Base-by-base conservation (phyloP, 2,113 vertebrate species). In the Neolamprologus brichardi region DNA sequence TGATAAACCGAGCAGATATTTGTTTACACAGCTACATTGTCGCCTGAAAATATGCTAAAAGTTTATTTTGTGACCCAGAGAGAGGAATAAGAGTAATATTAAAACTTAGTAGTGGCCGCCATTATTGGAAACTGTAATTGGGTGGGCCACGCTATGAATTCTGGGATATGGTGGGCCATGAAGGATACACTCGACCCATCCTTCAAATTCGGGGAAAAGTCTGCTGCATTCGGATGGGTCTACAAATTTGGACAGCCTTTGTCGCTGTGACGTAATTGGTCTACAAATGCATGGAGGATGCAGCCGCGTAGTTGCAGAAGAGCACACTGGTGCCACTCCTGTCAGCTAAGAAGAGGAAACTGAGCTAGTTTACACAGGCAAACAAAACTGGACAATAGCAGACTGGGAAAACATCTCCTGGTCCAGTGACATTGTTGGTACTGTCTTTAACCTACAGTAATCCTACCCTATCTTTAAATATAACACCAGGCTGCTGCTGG, bases 161-260 rank as follows among this genome's bases (percentile, higher is more conserved):
- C 52, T 54, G 11, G 52, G 20, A 54, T 13, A 23, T 23, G 52
- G 11, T 54, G 0, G 20, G 53, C 53, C 20, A 54, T 0, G 4
- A 54, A 54, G 20, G 20, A 54, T 0, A 54, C 20, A 54, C 20
- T 1, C 4, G 11, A 54, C 20, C 53, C 53, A 54, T 54, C 53
- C 11, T 54, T 54, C 53, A 54, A 23, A 25, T 54, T 54, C 2
- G 4, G 53, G 20, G 20, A 54, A 56, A 56, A 8, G 23, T 15
- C 23, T 0, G 54, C 54, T 28, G 23, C 23, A 58, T 58, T 58
- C 1, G 3, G 23, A 15, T 0, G 25, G 0, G 13, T 28, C 54
- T 58, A 28, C 3, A 1, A 58, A 58, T 58, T 58, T 28, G 13
- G 54, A 28, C 25, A 58, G 13, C 13, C 54, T 56, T 56, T 2